Base-by-base conservation (phyloP, 2,888 invertebrate genomes). In the Pseudococcus viburni region DNA sequence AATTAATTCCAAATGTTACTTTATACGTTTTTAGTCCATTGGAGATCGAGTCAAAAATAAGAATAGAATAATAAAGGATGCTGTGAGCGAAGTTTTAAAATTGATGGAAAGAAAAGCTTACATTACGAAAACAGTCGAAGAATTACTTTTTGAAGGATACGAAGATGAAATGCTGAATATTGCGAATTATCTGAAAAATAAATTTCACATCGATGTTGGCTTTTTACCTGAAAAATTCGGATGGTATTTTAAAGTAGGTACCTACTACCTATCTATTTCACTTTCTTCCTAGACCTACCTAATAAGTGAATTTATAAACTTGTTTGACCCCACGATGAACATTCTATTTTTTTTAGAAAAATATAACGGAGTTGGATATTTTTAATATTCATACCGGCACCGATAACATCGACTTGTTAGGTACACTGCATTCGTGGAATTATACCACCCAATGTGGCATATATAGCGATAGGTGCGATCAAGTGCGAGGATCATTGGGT, bases 61-160 rank as follows among this genome's bases (percentile, higher is more conserved):
- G 15, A 33, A 11, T 33, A n/a, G 26, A 33, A 33, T 22, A 64
- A 22, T 7, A 64, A 86, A 46, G n/a, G 17, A 73, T 42, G 17
- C 17, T 1, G 55, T 83, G 12, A 84, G 59, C 59, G 26, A n/a
- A 19, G 19, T 68, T 33, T 59, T 88, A 8, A 22, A 88, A 17
- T 68, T 68, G n/a, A 22, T 46, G 26, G 88, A 68, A 46, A 68
- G 93, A 73, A 91, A 92, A 88, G 90, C 95, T 89, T 93, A 93
- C 90, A 91, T 94, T 0, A 94, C 94, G 0, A 95, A 94, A 90
- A 94, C 94, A 83, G 95, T 94, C 0, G 91, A 94, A 0, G 93
- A 95, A 90, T 94, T 96, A 92, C 91, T 97, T 15, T 96, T 97
- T 91, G 95, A 96, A 89, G 98, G 98, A 2, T 97, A 96, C 90